Evolutionary conservation across 1,140 invertebrate species (phyloP), one percentile per base, ranked within the genome.

Genomic region (Zelostemma sp.): DNA sequence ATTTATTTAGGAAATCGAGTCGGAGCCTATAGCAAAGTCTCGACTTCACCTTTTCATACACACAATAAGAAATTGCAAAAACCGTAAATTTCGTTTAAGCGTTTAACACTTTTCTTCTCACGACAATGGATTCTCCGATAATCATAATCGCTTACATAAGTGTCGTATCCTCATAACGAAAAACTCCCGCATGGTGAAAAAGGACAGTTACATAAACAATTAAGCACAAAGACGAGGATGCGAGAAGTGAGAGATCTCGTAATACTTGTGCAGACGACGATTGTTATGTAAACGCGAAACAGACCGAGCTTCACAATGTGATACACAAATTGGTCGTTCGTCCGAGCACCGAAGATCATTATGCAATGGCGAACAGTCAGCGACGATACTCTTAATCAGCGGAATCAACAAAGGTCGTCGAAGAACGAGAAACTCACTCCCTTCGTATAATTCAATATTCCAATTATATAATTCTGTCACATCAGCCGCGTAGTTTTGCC

Each of bases 241-340:
- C 17, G 46, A 21, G 19, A 46, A 31, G 21, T 65, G 51, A 58
- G 51, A 58, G 55, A 56, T 67, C 61, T 70, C 49, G 59, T 62
- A 74, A 72, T 65, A 50, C 46, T 41, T 51, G 49, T 43, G 59
- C 58, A 73, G 59, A 41, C 28, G 63, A 71, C 71, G 68, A 33
- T 50, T 75, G 71, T 72, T 63, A 48, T 71, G 33, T 53, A 72
- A 50, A 71, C 53, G 56, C 41, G 56, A 72, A 66, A 15, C 40
- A 15, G 40, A 41, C n/a, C 4, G 40, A 12, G 14, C 4, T 41
- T n/a, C 15, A 63, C 67, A 60, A 73, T 62, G 62, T 62, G 70
- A 67, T 74, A 73, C 69, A 61, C 58, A 63, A 74, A 74, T 70
- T 74, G 53, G 60, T 64, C 46, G 53, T 5, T 68, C 59, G 58